Percentiles rank a stretch among this genome's conserved stretches.
These are phyloP conservation scores for Orientallactaga bullata DNA, from an alignment of 2,113 vertebrate species.

Conservation along the genomic window DNA sequence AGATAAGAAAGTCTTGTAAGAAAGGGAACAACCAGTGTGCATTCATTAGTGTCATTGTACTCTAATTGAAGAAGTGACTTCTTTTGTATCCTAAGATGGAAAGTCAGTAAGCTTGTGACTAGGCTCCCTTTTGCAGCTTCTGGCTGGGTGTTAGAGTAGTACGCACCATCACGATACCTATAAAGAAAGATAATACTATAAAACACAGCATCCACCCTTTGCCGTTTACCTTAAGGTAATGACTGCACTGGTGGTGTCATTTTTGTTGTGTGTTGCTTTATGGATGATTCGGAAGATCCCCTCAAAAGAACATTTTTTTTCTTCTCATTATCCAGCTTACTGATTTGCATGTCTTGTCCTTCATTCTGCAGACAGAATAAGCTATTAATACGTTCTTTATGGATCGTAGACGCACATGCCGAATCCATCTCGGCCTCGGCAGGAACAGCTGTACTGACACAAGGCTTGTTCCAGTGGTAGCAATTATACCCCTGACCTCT, in stretches of 20 bases:
- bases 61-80: conserved; percentile 80
- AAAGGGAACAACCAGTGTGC: conserved; percentile 75
- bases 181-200: conserved; percentile 33
- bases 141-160: conserved; percentile 15
- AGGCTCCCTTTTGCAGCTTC: conserved; percentile 38
- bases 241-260: conserved; percentile 4
- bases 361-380: neutral
- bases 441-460: conserved; percentile 46
- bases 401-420: conserved; percentile 19
- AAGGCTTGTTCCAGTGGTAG: neutral
- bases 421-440: neutral
- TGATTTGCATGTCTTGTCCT: neutral
- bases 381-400: conserved; percentile 47
- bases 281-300: neutral
- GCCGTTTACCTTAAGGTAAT: conserved; percentile 41
- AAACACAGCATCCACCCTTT: neutral
- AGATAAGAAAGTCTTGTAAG: conserved; percentile 81
- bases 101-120: conserved; percentile 69
- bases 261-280: conserved; percentile 2
- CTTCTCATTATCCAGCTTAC: neutral
- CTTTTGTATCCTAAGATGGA: conserved; percentile 74
- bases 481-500: conserved; percentile 44
- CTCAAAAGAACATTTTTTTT: conserved; percentile 25
- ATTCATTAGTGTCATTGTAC: conserved; percentile 81
- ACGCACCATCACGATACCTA: conserved; percentile 6